Evolutionary conservation across 2,888 invertebrate genomes (phyloP), one percentile per base, ranked within the genome.

Genomic region (Drosophila neonasuta): DNA sequence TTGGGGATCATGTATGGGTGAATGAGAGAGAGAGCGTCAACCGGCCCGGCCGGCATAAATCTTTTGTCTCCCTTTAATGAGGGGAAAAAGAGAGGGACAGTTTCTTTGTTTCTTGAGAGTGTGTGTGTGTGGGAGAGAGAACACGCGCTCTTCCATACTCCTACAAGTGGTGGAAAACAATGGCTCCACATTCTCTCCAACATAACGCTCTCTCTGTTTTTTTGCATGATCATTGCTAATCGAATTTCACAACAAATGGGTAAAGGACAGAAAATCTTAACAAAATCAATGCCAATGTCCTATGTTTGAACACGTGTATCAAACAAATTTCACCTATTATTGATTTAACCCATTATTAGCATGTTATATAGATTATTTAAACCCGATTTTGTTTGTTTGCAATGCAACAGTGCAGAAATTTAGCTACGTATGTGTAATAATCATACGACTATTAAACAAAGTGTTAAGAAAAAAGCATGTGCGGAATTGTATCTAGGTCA

Each of bases 231-330:
- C 64, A 65, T 73, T 41, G 41, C 51, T 68, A 65, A 75, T 71
- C 68, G 73, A 78, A 79, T 80, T 79, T 80, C 79, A 79, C 78
- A 78, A 78, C 60, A 73, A 66, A 48, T 11, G 34, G 6, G 4
- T 11, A 7, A 32, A 46, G 30, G 29, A 36, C 29, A 29, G 30
- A 65, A 62, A 30, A 49, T 6, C 10, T 36, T 36, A 57, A 30
- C 8, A 24, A 60, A 24, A 17, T 39, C 24, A 71, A 52, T 56
- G 55, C 11, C 64, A 70, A 51, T 58, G 32, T 24, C 42, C 8
- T 7, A 30, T 42, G 30, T 13, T 2, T 3, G 13, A 41, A 45
- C 45, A 74, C 46, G 57, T 60, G 64, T 17, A 13, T 3, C 13
- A 2, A 51, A 30, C n/a, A 42, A 32, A 42, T 20, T n/a, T 3